Evolutionary conservation across 1,140 invertebrate genomes (phyloP).

Genomic region (Drosophila bifasciata): DNA sequence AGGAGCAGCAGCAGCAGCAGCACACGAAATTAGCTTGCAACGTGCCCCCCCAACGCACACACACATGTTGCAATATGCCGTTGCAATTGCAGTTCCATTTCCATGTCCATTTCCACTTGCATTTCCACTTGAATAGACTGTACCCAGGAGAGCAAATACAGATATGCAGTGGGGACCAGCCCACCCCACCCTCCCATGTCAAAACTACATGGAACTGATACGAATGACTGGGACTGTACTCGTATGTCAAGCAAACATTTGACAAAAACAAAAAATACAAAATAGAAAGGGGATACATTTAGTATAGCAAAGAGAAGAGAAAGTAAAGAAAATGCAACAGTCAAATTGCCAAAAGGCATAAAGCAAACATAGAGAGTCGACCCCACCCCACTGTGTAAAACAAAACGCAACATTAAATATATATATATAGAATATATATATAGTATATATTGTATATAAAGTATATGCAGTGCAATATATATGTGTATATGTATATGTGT

Average conservation of each 20-base stretch:
- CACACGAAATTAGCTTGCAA: slow-evolving; percentile 17
- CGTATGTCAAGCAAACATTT: slow-evolving; percentile 32
- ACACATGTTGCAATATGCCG: neutral
- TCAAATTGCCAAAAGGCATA: slow-evolving; percentile 51
- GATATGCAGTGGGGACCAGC: too few relatives aligned
- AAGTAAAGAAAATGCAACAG: slow-evolving; percentile 23
- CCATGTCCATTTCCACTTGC: neutral
- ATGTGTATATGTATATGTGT: neutral
- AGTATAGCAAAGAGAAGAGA: slow-evolving; percentile 5
- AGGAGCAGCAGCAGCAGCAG: too few relatives aligned
- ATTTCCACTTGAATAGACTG: neutral
- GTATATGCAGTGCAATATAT: neutral
- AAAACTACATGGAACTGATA: too few relatives aligned
- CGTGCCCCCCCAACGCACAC: neutral
- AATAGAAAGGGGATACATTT: too few relatives aligned
- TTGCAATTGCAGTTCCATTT: neutral
- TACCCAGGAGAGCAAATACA: too few relatives aligned
- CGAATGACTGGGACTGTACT: slow-evolving; percentile 12
- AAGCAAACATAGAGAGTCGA: slow-evolving; percentile 32
- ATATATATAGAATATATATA: neutral
- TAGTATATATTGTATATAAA: slow-evolving; percentile 1
- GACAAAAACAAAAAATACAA: slow-evolving; percentile 21
- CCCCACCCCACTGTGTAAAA: slow-evolving; percentile 17
- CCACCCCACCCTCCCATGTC: too few relatives aligned
- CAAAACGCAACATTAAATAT: slow-evolving; percentile 17